Conservation (phyloP, 2,888 invertebrate genomes). For the Spatulosminthurus flaviceps region DNA sequence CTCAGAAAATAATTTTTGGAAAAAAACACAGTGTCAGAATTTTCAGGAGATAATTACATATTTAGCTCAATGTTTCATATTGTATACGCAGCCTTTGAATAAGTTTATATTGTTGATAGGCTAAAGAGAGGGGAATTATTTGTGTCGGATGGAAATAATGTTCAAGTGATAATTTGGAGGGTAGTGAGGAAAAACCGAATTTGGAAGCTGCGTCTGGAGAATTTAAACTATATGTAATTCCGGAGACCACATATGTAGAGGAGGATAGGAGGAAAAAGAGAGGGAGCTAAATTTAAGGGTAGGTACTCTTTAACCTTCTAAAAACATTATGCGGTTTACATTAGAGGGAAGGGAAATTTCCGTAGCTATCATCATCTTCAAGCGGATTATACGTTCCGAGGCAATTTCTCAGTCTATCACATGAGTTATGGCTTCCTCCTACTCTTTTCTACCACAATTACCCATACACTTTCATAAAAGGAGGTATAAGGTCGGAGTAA, state of each 20-base stretch:
- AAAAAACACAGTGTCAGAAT: too few relatives aligned
- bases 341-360: constrained; percentile 40
- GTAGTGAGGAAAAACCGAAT: constrained; percentile 2
- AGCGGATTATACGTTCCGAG: constrained; percentile 44
- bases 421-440: constrained; percentile 63
- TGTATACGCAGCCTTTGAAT: too few relatives aligned
- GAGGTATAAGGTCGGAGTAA: background rate
- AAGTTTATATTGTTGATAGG: background rate
- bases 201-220: constrained; percentile 10
- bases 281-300: constrained; percentile 8
- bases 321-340: constrained; percentile 43
- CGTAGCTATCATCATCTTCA: constrained; percentile 33
- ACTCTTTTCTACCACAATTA: constrained; percentile 46
- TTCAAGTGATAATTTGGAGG: background rate
- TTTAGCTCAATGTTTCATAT: too few relatives aligned
- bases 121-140: too few relatives aligned
- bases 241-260: constrained; percentile 5
- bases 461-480: constrained; percentile 5
- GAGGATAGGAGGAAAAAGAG: background rate
- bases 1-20: too few relatives aligned
- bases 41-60: too few relatives aligned
- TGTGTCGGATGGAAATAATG: background rate
- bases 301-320: background rate
- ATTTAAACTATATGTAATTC: constrained; percentile 14
- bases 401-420: constrained; percentile 61